Evolutionary conservation across 2,113 vertebrate genomes (phyloP), one percentile per base, ranked within the genome.

Genomic region (Pedetes capensis): DNA sequence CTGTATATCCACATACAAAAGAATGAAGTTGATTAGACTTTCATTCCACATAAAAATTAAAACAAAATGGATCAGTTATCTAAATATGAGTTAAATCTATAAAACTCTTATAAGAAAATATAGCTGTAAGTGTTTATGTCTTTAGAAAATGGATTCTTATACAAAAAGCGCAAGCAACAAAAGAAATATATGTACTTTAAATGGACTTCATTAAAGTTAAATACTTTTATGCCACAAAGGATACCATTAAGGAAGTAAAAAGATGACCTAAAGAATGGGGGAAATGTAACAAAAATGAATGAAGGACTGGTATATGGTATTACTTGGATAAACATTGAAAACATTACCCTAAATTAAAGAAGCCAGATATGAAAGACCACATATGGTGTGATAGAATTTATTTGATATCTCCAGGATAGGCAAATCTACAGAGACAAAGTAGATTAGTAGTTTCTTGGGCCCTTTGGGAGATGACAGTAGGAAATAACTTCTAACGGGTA

Each of bases 1-100:
- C 22, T 51, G 11, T 1, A 44, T 25, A 51, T 51, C 42, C 8
- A 61, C 3, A 81, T 57, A 12, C 10, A 71, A 91, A 89, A 78
- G 25, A 55, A 75, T 17, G 17, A 59, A 72, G 16, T 64, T 81
- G 25, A 34, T 5, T 8, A 59, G 9, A 69, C n/a, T 79, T 1
- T 37, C 39, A 83, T 5, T 9, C 18, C 6, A 87, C 55, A 47
- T 32, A 47, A 91, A 90, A 85, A 87, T 25, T 49, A 44, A 72
- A 44, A 4, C 9, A 57, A 72, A 79, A 51, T 66, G 23, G 49
- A 32, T 51, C 27, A 68, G 34, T 96, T 11, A 83, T 29, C 37
- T 57, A 78, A 66, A 57, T 63, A 6, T 75, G 94, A 92, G 10
- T n/a, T 90, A 84, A 85, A 89, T 78, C 57, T 92, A 55, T 85